Evolutionary conservation across 2,888 invertebrate species (phyloP), one percentile per base, ranked within the genome.

Genomic region (Cactoblastis cactorum): DNA sequence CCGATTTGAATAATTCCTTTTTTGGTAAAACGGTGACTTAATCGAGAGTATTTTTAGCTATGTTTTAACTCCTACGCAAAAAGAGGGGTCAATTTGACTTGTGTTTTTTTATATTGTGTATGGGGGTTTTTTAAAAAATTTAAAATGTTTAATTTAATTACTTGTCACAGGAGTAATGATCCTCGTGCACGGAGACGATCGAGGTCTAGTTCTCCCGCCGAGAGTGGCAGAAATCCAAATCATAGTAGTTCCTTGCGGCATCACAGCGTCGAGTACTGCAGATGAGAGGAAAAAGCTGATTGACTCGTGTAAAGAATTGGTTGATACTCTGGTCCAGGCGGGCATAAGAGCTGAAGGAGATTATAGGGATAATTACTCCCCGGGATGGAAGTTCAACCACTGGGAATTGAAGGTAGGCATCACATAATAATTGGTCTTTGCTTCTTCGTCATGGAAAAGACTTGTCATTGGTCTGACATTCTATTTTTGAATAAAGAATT

Each of bases 321-420:
- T 96, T 57, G 73, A 83, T 0, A 91, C 91, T 19, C 79, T 98
- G 14, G 69, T 71, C 1, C 83, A 82, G 0, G 91, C 85, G 0
- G 94, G 93, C 0, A 80, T 99, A 6, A 91, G 95, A 54, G 94
- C 95, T 0, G 94, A 96, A 59, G 95, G 95, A 5, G 99, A 99
- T 82, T 94, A 94, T 58, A 91, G 98, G 50, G 97, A 96, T 69
- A 98, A 99, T 82, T 98, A 98, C 77, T 98, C 98, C 11, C 98
- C 99, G 0, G 99, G 99, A 0, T 99, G 99, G 99, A 99, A 99
- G 86, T 98, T 97, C 78, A 98, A 98, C 76, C 96, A 98, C 73
- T 98, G 98, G 98, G 98, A 98, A 77, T 83, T 98, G 32, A 98
- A 98, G 92, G 95, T 94, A 71, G 56, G 12, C n/a, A n/a, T n/a